These are phyloP conservation scores for Acanthacorydalis orientalis DNA, from an alignment of 2,888 invertebrate species.

Conservation along the genomic window DNA sequence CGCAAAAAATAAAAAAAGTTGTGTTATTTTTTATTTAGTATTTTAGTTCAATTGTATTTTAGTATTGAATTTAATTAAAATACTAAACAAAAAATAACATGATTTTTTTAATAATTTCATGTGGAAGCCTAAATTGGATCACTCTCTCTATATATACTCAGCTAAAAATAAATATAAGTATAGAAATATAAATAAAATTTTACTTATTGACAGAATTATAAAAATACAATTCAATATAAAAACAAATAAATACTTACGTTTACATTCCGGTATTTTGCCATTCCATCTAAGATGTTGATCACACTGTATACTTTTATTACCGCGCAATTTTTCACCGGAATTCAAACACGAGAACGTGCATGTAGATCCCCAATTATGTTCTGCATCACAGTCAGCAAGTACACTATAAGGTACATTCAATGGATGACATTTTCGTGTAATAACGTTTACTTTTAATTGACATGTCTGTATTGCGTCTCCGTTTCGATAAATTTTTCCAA, in stretches of 20 bases:
- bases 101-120: no score
- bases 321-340: conserved; percentile 20
- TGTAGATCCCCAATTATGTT: conserved; percentile 19
- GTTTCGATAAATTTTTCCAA: conserved; percentile 24
- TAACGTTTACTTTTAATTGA: conserved; percentile 28
- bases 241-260: not conserved
- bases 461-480: conserved; percentile 27
- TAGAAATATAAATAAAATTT: no score
- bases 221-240: not conserved
- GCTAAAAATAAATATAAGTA: no score
- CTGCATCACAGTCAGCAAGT: conserved; percentile 9
- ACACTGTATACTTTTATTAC: conserved; percentile 20
- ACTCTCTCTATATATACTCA: no score
- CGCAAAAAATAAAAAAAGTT: no score
- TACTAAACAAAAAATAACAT: no score
- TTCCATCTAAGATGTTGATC: conserved; percentile 24
- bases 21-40: no score
- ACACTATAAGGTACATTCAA: conserved; percentile 24
- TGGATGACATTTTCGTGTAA: conserved; percentile 26
- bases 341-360: conserved; percentile 29
- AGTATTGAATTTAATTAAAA: no score
- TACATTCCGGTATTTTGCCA: conserved; percentile 13
- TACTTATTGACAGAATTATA: no score
- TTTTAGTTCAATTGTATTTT: no score
- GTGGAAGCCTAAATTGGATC: no score